phyloP scores from a whole-genome alignment of 2,113 vertebrate genomes.

The Solea solea region DNA sequence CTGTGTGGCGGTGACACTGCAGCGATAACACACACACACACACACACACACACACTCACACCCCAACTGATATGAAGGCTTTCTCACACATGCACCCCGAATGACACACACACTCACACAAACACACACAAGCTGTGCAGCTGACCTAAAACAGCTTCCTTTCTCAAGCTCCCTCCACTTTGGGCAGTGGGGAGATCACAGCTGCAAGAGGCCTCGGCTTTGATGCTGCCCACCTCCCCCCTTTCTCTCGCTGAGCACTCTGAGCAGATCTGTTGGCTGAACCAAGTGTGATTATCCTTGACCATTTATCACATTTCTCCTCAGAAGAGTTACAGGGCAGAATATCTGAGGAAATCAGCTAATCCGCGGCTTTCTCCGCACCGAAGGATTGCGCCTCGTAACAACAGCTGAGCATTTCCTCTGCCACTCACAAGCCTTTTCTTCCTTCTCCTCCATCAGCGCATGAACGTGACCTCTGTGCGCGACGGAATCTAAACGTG shows the following conservation, averaged over 20 bases:
- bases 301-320: constrained; percentile 72
- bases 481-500: constrained; percentile 29
- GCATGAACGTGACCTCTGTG: constrained; percentile 30
- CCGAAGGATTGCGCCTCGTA: constrained; percentile 58
- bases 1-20: constrained; percentile 69
- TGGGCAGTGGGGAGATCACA: constrained; percentile 72
- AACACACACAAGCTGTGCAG: constrained; percentile 69
- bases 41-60: constrained; percentile 33
- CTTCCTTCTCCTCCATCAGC: constrained; percentile 31
- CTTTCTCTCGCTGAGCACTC: constrained; percentile 49
- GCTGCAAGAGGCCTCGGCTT: constrained; percentile 75
- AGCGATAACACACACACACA: constrained; percentile 48
- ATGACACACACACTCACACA: constrained; percentile 15
- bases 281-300: constrained; percentile 79
- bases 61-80: constrained; percentile 19
- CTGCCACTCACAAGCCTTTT: constrained; percentile 58
- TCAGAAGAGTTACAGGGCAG: constrained; percentile 73
- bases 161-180: constrained; percentile 66
- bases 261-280: constrained; percentile 72
- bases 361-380: constrained; percentile 68
- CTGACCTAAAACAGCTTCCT: constrained; percentile 75
- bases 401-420: constrained; percentile 64
- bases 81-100: constrained; percentile 30
- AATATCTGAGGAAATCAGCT: constrained; percentile 75
- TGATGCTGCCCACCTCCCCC: constrained; percentile 49